These are phyloP conservation scores for Bradynema listronoti DNA, from an alignment of 1,140 invertebrate genomes.

Conservation along the genomic window DNA sequence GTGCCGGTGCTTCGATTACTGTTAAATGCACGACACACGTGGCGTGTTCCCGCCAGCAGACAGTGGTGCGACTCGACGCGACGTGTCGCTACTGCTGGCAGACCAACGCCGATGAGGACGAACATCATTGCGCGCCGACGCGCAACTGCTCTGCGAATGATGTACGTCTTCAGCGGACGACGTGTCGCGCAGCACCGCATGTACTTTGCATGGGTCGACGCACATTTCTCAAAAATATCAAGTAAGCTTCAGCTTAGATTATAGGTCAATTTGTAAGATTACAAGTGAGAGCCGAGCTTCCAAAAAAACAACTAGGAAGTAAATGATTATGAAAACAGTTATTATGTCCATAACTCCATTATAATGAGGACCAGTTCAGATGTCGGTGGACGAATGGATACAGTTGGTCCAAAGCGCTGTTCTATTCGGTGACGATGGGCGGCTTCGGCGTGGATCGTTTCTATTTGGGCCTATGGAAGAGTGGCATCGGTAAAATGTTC, in stretches of 20 bases:
- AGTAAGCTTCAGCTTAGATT: neutral
- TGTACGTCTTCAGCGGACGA: conserved; percentile 62
- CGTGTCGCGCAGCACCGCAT: conserved; percentile 79
- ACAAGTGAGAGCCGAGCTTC: neutral
- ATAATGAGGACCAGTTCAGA: conserved; percentile 60
- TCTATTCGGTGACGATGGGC: conserved; percentile 83
- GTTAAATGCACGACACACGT: conserved; percentile 58
- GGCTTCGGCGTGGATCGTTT: conserved; percentile 91
- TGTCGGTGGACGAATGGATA: conserved; percentile 97
- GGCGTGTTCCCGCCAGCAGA: conserved; percentile 63
- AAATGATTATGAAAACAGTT: neutral
- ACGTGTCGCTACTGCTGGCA: conserved; percentile 91
- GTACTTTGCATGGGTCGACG: conserved; percentile 76
- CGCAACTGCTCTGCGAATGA: conserved; percentile 66
- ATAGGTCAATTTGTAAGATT: neutral
- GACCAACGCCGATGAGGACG: conserved; percentile 74
- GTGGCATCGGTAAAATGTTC: conserved; percentile 93
- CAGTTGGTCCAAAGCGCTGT: conserved; percentile 85
- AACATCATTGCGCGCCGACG: conserved; percentile 77
- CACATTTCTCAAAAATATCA: conserved; percentile 28
- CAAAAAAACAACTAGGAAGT: neutral
- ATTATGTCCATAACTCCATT: neutral
- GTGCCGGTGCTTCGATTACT: conserved; percentile 57
- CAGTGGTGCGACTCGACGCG: conserved; percentile 68
- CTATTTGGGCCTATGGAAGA: conserved; percentile 61